phyloP scores from a whole-genome alignment of 2,113 vertebrate species.

The Rhea americana region DNA sequence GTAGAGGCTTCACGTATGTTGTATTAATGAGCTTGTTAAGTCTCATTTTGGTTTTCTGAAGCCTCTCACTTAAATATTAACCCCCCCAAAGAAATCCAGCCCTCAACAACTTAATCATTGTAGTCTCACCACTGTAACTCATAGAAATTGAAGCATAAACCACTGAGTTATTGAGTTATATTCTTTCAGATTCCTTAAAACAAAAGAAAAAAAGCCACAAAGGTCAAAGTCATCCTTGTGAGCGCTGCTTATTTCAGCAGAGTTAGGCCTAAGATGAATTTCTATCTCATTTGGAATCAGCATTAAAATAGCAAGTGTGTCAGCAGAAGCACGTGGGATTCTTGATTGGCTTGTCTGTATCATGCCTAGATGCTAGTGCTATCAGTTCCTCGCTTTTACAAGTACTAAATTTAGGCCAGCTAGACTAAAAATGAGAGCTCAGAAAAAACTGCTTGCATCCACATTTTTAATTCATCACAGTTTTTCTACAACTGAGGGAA shows the following conservation, averaged over 20 bases:
- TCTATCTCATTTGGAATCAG: slow-evolving; percentile 7
- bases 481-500: neutral
- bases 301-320: slow-evolving; percentile 49
- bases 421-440: slow-evolving; percentile 29
- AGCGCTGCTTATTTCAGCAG: neutral
- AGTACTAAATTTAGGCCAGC: slow-evolving; percentile 33
- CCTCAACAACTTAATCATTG: neutral
- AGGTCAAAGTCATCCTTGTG: neutral
- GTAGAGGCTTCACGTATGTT: neutral
- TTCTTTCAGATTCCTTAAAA: neutral
- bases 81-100: too few relatives aligned
- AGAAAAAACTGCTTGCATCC: slow-evolving; percentile 9
- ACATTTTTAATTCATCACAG: neutral
- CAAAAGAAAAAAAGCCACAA: neutral
- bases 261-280: neutral
- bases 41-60: neutral
- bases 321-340: slow-evolving; percentile 20
- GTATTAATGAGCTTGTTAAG: neutral
- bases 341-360: slow-evolving; percentile 25
- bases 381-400: slow-evolving; percentile 24
- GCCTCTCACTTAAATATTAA: neutral
- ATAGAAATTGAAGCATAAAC: neutral
- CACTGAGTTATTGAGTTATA: neutral
- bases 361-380: slow-evolving; percentile 2
- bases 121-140: neutral